phyloP scores from a whole-genome alignment of 2,888 invertebrate genomes.

The Cyclophora albipunctata region DNA sequence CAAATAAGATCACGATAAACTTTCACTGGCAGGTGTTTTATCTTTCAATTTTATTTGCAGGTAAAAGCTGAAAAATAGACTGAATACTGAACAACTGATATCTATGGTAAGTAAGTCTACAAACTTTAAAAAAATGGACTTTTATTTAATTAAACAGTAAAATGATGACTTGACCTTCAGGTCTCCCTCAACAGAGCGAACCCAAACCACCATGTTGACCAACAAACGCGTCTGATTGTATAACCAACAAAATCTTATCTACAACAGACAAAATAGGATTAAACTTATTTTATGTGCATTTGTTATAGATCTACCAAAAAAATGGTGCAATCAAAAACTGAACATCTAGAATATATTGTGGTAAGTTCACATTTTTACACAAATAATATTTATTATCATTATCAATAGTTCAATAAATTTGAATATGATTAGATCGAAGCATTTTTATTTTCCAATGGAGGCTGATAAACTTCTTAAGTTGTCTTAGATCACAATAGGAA shows the following conservation, averaged over 20 bases:
- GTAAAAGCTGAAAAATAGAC: too few relatives aligned
- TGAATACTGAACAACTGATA: too few relatives aligned
- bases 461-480: too few relatives aligned
- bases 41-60: too few relatives aligned
- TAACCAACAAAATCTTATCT: too few relatives aligned
- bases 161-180: slow-evolving; percentile 45
- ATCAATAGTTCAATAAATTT: too few relatives aligned
- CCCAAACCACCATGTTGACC: slow-evolving; percentile 38
- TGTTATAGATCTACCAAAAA: not conserved
- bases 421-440: too few relatives aligned
- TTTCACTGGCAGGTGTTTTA: too few relatives aligned
- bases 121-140: too few relatives aligned
- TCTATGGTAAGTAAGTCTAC: too few relatives aligned
- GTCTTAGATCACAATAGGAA: slow-evolving; percentile 11
- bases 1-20: too few relatives aligned
- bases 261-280: not conserved
- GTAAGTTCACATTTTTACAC: not conserved
- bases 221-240: slow-evolving; percentile 25
- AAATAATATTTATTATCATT: slow-evolving; percentile 2
- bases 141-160: not conserved
- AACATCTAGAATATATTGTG: not conserved
- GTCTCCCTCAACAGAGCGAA: slow-evolving; percentile 72
- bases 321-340: not conserved
- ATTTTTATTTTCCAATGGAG: too few relatives aligned
- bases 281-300: not conserved